phyloP scores from a whole-genome alignment of 2,113 vertebrate genomes.

The Melanerpes aurifrons region DNA sequence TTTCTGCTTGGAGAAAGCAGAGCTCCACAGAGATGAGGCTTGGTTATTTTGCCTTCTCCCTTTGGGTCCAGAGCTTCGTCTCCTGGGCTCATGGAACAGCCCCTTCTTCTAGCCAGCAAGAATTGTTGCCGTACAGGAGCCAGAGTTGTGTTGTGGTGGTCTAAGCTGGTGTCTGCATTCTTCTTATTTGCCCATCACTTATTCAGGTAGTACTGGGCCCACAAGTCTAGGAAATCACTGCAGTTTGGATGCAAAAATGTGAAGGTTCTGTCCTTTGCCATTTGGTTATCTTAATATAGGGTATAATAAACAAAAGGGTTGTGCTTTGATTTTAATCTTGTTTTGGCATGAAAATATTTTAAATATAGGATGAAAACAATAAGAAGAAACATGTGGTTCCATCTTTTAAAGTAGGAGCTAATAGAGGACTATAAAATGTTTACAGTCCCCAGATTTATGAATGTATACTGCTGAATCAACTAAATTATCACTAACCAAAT shows the following conservation, averaged over 20 bases:
- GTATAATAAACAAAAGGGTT: not conserved
- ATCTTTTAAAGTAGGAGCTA: not conserved
- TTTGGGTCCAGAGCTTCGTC: not conserved
- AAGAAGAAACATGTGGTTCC: not conserved
- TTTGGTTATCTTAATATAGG: not conserved
- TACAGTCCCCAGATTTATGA: not conserved
- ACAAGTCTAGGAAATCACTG: no score
- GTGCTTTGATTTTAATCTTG: not conserved
- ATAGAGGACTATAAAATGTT: not conserved
- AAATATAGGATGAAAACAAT: not conserved
- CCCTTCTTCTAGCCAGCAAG: not conserved
- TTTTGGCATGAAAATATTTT: not conserved
- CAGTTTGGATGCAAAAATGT: not conserved
- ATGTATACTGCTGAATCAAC: not conserved
- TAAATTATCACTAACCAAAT: not conserved
- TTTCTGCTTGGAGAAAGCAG: not conserved
- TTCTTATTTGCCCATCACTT: not conserved
- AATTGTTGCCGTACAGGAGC: not conserved
- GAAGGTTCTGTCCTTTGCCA: not conserved
- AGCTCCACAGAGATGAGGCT: not conserved
- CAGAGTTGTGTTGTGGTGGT: not conserved
- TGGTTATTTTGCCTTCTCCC: not conserved
- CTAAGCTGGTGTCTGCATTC: not conserved
- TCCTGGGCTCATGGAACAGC: not conserved
- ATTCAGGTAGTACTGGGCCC: rapidly evolving